These are phyloP conservation scores for Aporrectodea caliginosa DNA, from an alignment of 1,140 invertebrate genomes.

Conservation along the genomic window DNA sequence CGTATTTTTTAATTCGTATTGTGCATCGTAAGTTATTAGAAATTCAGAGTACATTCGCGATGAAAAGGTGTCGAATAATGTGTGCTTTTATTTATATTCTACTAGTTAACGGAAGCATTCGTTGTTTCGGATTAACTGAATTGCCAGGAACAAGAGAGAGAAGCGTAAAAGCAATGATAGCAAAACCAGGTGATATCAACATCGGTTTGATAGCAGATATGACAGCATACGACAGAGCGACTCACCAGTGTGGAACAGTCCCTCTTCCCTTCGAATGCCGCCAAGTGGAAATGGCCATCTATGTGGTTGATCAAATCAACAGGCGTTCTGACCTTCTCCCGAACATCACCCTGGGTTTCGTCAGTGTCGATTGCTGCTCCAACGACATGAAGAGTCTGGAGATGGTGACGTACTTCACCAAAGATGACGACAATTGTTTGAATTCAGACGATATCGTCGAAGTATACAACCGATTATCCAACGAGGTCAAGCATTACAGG, in stretches of 20 bases:
- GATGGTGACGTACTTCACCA: not conserved
- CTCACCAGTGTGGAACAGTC: not conserved
- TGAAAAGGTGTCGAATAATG: too few relatives aligned
- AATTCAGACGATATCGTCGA: not conserved
- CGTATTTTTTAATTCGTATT: too few relatives aligned
- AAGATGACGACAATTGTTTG: conserved; percentile 52
- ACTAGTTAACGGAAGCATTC: too few relatives aligned
- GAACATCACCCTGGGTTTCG: conserved; percentile 65
- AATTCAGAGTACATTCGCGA: too few relatives aligned
- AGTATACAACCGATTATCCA: not conserved
- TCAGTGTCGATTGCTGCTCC: conserved; percentile 72
- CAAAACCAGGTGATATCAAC: too few relatives aligned
- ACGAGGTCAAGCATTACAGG: not conserved
- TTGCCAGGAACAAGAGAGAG: too few relatives aligned
- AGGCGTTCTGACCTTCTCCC: conserved; percentile 58
- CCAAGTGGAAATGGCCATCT: not conserved
- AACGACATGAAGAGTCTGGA: conserved; percentile 68
- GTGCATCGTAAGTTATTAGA: too few relatives aligned
- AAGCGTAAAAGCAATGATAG: too few relatives aligned
- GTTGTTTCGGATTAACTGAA: too few relatives aligned
- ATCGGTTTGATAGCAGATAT: too few relatives aligned
- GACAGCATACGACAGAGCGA: not conserved
- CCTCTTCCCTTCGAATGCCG: not conserved
- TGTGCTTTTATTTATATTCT: too few relatives aligned
- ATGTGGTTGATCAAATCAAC: conserved; percentile 63